phyloP scores from a whole-genome alignment of 2,113 vertebrate species.

The Campylomormyrus numenius region DNA sequence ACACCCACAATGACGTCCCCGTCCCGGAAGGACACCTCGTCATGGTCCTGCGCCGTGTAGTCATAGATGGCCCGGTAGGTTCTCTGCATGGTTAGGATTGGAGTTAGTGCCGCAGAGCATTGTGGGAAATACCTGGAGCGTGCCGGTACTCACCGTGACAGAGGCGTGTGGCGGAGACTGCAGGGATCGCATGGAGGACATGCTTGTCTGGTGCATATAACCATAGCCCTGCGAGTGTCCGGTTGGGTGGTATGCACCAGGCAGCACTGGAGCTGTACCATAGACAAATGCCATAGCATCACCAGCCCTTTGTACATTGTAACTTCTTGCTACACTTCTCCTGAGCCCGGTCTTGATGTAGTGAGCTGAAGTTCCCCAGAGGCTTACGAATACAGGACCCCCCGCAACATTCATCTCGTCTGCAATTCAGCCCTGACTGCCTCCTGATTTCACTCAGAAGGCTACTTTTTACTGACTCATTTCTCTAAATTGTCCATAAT shows the following conservation, averaged over 20 bases:
- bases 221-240: conserved; percentile 70
- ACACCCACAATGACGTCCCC: conserved; percentile 81
- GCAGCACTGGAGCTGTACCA: conserved; percentile 70
- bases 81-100: conserved; percentile 51
- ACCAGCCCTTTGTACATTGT: background rate
- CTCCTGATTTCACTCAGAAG: background rate
- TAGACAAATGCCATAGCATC: background rate
- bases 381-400: background rate
- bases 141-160: conserved; percentile 60
- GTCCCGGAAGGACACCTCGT: conserved; percentile 82
- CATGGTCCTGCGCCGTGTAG: conserved; percentile 80
- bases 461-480: background rate
- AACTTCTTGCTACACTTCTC: background rate
- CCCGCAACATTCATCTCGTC: background rate
- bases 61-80: conserved; percentile 83
- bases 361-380: background rate
- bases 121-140: background rate
- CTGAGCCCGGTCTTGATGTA: background rate
- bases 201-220: conserved; percentile 77
- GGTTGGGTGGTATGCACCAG: conserved; percentile 73
- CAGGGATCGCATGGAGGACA: conserved; percentile 75
- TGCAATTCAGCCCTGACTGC: background rate
- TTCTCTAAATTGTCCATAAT: background rate
- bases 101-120: background rate
- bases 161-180: conserved; percentile 67